Conservation (phyloP, 1,140 invertebrate genomes). For the Spodoptera litura region DNA sequence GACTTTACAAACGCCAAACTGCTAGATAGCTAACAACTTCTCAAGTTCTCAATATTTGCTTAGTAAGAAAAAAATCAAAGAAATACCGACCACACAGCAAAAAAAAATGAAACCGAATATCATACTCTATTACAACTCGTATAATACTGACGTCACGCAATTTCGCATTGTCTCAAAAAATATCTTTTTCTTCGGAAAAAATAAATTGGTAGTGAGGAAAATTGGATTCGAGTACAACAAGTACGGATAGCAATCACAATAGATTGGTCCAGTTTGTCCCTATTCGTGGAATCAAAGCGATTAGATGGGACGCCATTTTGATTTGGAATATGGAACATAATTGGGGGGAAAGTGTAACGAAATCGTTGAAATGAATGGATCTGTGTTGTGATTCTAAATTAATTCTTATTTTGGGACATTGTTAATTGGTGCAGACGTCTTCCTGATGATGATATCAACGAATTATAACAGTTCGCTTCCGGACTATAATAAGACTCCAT, state of each 20-base stretch:
- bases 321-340: constrained; percentile 31
- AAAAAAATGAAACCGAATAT: too few relatives aligned
- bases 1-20: too few relatives aligned
- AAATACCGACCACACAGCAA: too few relatives aligned
- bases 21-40: too few relatives aligned
- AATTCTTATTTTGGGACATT: not conserved
- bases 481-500: too few relatives aligned
- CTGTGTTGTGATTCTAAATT: not conserved
- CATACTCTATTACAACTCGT: too few relatives aligned
- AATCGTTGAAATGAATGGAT: not conserved
- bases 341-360: constrained; percentile 20
- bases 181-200: constrained; percentile 26
- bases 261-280: constrained; percentile 23
- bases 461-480: too few relatives aligned
- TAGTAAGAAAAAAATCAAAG: too few relatives aligned
- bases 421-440: too few relatives aligned
- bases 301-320: constrained; percentile 33
- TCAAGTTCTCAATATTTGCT: too few relatives aligned
- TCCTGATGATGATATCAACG: too few relatives aligned
- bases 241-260: constrained; percentile 31
- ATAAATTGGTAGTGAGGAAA: constrained; percentile 40
- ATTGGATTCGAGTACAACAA: constrained; percentile 43
- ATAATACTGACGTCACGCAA: constrained; percentile 15
- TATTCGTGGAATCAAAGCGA: constrained; percentile 30
- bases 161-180: constrained; percentile 29